Evolutionary conservation across 2,113 vertebrate genomes (phyloP), one percentile per base, ranked within the genome.

Genomic region (Calypte anna): DNA sequence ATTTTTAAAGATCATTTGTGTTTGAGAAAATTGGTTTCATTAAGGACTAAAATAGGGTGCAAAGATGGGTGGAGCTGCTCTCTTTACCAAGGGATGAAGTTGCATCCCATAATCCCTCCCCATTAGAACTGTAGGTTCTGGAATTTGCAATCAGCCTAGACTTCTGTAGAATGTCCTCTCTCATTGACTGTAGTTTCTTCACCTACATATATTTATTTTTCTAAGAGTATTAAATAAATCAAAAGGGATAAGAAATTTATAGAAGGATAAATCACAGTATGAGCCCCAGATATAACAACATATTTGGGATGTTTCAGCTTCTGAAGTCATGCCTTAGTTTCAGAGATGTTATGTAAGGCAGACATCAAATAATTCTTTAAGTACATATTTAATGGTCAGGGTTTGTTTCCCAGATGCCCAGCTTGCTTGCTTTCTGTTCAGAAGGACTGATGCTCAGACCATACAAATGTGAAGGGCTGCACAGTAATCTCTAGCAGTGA

Each of bases 1-100:
- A 75, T 87, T 94, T 93, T 91, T 90, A 77, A 86, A 86, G 61
- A 81, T 54, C 54, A 82, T 82, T 27, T 82, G 31, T 8, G 48
- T 67, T 82, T 81, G 31, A 70, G 28, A 84, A 86, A 80, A 72
- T 70, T 48, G 28, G 76, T 69, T 86, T 64, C 27, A 57, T 62
- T 54, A 68, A 33, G 22, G 53, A 64, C 11, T 83, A 77, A 94
- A 90, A 73, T 2, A 91, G 67, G 27, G 30, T 54, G 64, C 30
- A 82, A 79, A 94, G 58, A 82, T 1, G 12, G 36, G 36, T 81
- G 51, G 77, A 90, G 46, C 9, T 61, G 30, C 36, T 83, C 24
- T 50, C 1, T 73, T 74, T 3, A 6, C 16, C 76, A 86, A 15
- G 27, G 55, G 43, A 67, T 55, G 30, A 22, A 91, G 63, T 90